phyloP scores from a whole-genome alignment of 2,797 vertebrate species.

The Triplophysa bombifrons region DNA sequence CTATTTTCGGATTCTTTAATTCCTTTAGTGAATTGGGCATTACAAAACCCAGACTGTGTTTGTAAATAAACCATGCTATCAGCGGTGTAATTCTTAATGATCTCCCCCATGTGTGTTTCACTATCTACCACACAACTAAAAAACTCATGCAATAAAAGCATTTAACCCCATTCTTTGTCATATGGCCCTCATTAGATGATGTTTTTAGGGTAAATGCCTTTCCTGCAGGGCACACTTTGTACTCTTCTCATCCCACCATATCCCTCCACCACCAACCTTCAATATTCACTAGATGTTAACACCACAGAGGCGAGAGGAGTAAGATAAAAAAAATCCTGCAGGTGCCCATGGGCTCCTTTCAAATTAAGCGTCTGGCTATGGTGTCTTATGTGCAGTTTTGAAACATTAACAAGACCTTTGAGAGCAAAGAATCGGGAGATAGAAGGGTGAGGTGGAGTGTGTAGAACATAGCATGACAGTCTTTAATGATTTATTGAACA shows the following conservation, averaged over 20 bases:
- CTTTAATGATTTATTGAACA: constrained; percentile 86
- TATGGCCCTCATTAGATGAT: constrained; percentile 78
- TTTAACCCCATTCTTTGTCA: constrained; percentile 76
- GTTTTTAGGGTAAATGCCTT: constrained; percentile 76
- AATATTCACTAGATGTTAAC: constrained; percentile 80
- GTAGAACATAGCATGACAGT: constrained; percentile 76
- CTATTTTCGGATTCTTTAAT: too few species aligned
- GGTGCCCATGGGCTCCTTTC: constrained; percentile 83
- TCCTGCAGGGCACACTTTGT: constrained; percentile 84
- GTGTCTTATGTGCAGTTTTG: constrained; percentile 82
- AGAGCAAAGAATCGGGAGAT: constrained; percentile 67
- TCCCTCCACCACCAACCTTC: constrained; percentile 63
- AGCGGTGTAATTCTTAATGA: constrained; percentile 37
- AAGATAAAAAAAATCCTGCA: constrained; percentile 73
- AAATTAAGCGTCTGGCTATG: constrained; percentile 84
- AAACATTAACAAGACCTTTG: constrained; percentile 88
- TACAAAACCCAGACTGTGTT: too few species aligned
- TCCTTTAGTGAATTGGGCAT: not conserved
- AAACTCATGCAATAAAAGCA: constrained; percentile 76
- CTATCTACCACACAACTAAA: constrained; percentile 62
- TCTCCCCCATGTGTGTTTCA: constrained; percentile 58
- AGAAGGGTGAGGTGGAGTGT: constrained; percentile 38
- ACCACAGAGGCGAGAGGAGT: constrained; percentile 78
- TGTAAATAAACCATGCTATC: too few species aligned
- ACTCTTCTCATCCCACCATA: constrained; percentile 66